Percentiles rank a stretch among this genome's conserved stretches.
Conservation (phyloP, 2,113 vertebrate genomes). For the Zosterops pallidus region DNA sequence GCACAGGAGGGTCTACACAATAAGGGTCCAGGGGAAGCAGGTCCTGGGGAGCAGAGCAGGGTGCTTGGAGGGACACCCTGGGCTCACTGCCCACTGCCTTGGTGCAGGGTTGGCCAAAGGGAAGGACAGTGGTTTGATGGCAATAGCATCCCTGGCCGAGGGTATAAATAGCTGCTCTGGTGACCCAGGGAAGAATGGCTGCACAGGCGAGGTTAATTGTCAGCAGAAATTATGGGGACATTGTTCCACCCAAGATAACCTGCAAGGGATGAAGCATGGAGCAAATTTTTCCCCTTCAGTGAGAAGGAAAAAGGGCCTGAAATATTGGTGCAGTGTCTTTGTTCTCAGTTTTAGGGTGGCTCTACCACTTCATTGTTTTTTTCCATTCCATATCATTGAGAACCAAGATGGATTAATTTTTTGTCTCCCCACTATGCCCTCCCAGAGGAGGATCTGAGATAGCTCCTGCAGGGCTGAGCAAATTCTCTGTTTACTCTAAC, state of each 20-base stretch:
- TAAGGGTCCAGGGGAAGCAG: not conserved
- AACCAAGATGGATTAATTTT: constrained; percentile 17
- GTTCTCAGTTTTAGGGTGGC: constrained; percentile 24
- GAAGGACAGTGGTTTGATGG: not conserved
- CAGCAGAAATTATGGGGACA: constrained; percentile 30
- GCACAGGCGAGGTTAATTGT: constrained; percentile 4
- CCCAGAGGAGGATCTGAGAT: not conserved
- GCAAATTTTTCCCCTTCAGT: constrained; percentile 49
- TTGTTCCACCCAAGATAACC: constrained; percentile 54
- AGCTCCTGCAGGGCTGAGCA: not conserved
- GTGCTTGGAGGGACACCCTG: not conserved
- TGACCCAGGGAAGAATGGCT: constrained; percentile 33
- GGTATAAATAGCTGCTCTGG: constrained; percentile 27
- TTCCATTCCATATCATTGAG: not conserved
- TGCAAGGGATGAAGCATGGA: not conserved
- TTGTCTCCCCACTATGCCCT: not conserved
- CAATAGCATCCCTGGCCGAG: not conserved
- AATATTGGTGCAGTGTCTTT: constrained; percentile 39
- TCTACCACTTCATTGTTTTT: constrained; percentile 28
- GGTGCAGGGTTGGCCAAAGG: not conserved
- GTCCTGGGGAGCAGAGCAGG: not conserved
- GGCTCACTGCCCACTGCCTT: rapidly evolving
- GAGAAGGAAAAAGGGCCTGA: constrained; percentile 24
- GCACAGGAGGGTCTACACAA: not conserved
- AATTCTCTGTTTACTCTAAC: not conserved